A percentile compares a stretch with the other conserved stretches of the same genome.
phyloP scores from a whole-genome alignment of 2,888 invertebrate genomes.

The Calephelis perditalis region DNA sequence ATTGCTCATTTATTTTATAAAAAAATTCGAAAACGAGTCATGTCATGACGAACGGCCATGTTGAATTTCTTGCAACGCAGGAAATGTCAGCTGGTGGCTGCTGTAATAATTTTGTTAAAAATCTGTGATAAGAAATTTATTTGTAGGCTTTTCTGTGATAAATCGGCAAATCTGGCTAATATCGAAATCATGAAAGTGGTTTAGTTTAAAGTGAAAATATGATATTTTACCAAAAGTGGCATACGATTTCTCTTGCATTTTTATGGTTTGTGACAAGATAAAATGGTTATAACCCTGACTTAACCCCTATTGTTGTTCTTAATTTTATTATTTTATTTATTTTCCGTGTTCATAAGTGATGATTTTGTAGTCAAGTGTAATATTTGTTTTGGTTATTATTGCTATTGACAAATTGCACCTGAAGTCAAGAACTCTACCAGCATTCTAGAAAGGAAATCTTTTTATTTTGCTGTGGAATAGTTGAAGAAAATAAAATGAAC shows the following conservation, averaged over 20 bases:
- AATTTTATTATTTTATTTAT: conserved; percentile 53
- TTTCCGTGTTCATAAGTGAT: conserved; percentile 57
- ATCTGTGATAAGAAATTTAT: conserved; percentile 54
- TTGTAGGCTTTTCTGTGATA: conserved; percentile 45
- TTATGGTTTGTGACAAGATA: conserved; percentile 71
- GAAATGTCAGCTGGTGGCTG: conserved; percentile 76
- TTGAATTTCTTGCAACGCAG: conserved; percentile 77
- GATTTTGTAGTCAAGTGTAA: conserved; percentile 47
- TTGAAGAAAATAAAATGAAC: conserved; percentile 78
- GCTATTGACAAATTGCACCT: conserved; percentile 41
- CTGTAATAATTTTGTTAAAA: conserved; percentile 61
- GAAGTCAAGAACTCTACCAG: conserved; percentile 47
- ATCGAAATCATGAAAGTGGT: conserved; percentile 39
- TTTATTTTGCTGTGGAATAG: conserved; percentile 33
- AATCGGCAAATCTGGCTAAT: conserved; percentile 35
- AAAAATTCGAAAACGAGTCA: conserved; percentile 31
- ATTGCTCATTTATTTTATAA: background rate
- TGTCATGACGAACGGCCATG: conserved; percentile 64
- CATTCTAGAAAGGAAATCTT: conserved; percentile 42
- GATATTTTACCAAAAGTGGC: conserved; percentile 66
- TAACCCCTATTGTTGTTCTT: conserved; percentile 51
- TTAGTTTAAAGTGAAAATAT: conserved; percentile 58
- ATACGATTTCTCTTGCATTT: conserved; percentile 74
- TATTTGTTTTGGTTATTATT: conserved; percentile 30
- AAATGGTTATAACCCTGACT: conserved; percentile 56